These are phyloP conservation scores for Eledona agricola DNA, from an alignment of 2,888 invertebrate genomes.

Conservation along the genomic window DNA sequence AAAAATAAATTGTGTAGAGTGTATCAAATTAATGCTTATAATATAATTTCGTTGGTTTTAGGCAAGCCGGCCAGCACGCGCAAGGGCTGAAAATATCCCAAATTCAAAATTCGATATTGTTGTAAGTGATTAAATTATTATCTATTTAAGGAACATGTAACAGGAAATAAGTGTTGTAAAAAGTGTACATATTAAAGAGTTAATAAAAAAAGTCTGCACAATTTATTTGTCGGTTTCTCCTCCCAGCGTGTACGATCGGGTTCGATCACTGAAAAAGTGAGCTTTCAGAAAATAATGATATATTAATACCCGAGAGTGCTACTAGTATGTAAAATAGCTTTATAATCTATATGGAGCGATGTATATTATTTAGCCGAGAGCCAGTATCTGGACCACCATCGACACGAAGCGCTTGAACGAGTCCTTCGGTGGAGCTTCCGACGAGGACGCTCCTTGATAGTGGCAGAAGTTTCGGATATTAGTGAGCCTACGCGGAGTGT, in stretches of 20 bases:
- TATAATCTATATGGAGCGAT: conserved; percentile 60
- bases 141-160: too few species aligned
- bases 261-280: conserved; percentile 42
- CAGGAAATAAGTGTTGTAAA: conserved; percentile 23
- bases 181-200: conserved; percentile 47
- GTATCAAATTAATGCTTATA: conserved; percentile 19
- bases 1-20: conserved; percentile 16
- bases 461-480: conserved; percentile 54
- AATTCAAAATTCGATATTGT: conserved; percentile 46
- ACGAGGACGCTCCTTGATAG: conserved; percentile 41
- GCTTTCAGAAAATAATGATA: conserved; percentile 61
- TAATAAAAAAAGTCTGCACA: conserved; percentile 8
- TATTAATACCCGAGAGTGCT: conserved; percentile 61
- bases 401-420: conserved; percentile 33
- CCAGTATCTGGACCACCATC: conserved; percentile 43
- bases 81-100: conserved; percentile 49
- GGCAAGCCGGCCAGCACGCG: conserved; percentile 55
- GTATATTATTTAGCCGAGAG: conserved; percentile 58
- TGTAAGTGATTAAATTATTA: conserved; percentile 52
- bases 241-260: conserved; percentile 1
- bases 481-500: conserved; percentile 60
- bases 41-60: conserved; percentile 51
- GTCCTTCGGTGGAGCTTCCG: neutral
- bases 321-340: conserved; percentile 63
- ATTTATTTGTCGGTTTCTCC: conserved; percentile 5